Base-by-base conservation (phyloP, 2,888 invertebrate genomes). In the Drosophila ustulata region DNA sequence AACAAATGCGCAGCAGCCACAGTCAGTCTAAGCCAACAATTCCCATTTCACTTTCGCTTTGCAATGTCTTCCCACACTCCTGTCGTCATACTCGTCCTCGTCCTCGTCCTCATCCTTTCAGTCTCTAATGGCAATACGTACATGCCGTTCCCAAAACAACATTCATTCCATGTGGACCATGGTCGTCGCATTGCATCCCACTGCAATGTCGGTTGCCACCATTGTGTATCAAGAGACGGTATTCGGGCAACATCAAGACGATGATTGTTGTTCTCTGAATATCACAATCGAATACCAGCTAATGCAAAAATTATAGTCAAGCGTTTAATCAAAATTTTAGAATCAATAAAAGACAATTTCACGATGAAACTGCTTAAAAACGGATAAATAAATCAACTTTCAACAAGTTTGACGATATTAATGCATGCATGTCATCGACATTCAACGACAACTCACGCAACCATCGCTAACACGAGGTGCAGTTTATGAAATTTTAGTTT, bases 1-100 rank as follows among this genome's bases (percentile, higher is more conserved):
- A 84, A 88, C 88, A 84, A 84, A 84, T 88, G 88, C 66, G 72
- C 87, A 77, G 74, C 70, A 67, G 71, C 86, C 82, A 46, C 85
- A 76, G 28, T 50, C 26, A 34, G 56, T 57, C 56, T 46, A 37
- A 26, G 56, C 45, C 45, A 8, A n/a, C 53, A 52, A 28, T 13
- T n/a, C 7, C n/a, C 32, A 11, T 9, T 4, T 34, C 34, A 9
- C 34, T 4, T 11, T 34, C 34, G 4, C 34, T 32, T 32, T 32
- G 32, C 18, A 18, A 18, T 18, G 18, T 18, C 28, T 5, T 28
- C 5, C 28, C 28, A 5, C 34, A 11, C 34, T 34, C 9, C 37
- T 37, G 37, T n/a, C 41, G n/a, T 56, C 32, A 26, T 45, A 26
- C 34, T 9, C 34, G 18, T 4, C 18, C 13, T 32, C 34, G 18